These are phyloP conservation scores for Orussus abietinus DNA, from an alignment of 1,140 invertebrate species.

Conservation along the genomic window DNA sequence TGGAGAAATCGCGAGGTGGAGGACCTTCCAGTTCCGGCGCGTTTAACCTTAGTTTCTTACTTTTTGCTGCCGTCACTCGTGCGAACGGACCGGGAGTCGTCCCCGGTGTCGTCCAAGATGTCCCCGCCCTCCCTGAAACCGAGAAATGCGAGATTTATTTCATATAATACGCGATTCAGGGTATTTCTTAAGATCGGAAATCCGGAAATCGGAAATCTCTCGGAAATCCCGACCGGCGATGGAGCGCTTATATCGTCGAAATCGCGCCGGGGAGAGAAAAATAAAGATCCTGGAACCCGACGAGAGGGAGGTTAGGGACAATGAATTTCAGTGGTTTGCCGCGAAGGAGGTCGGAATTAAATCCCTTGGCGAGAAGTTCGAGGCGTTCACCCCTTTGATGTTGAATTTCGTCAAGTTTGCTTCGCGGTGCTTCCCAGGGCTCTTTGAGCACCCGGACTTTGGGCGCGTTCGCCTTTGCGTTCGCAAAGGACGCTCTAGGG, in stretches of 20 bases:
- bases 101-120: conserved; percentile 57
- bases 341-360: background rate
- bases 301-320: conserved; percentile 6
- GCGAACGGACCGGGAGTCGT: conserved; percentile 60
- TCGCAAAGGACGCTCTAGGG: too few relatives aligned
- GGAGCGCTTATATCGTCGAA: too few relatives aligned
- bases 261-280: too few relatives aligned
- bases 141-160: conserved; percentile 13
- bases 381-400: conserved; percentile 26
- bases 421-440: conserved; percentile 28
- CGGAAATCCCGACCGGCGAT: too few relatives aligned
- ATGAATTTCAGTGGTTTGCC: conserved; percentile 8
- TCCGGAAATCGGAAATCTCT: too few relatives aligned
- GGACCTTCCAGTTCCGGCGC: too few relatives aligned
- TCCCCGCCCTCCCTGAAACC: conserved; percentile 57
- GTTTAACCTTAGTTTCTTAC: too few relatives aligned
- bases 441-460: too few relatives aligned
- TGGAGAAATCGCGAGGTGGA: too few relatives aligned
- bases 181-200: too few relatives aligned
- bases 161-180: background rate
- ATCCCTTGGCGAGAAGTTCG: conserved; percentile 11
- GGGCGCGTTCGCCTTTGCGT: too few relatives aligned
- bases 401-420: conserved; percentile 23
- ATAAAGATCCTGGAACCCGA: background rate
- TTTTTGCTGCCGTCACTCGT: conserved; percentile 67